Percentiles rank a stretch among this genome's conserved stretches.
Conservation (phyloP, 2,113 vertebrate genomes). For the Phocoena phocoena region DNA sequence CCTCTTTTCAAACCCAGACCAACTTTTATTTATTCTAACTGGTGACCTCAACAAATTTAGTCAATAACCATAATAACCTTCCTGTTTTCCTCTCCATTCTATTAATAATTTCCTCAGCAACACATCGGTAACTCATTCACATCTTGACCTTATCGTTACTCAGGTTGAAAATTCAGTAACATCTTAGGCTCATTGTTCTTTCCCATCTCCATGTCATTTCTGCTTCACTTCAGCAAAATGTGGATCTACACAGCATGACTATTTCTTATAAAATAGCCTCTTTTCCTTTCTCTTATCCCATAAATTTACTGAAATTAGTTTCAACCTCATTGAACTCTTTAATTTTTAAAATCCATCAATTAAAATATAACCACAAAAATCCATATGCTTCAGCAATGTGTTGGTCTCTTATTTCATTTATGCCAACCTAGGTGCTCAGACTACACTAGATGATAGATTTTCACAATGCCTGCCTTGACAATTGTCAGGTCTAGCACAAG, state of each 20-base stretch:
- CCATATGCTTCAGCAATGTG: background rate
- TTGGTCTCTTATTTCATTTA: background rate
- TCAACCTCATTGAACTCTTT: background rate
- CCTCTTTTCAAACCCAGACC: background rate
- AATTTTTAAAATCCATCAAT: background rate
- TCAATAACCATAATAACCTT: background rate
- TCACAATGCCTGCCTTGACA: background rate
- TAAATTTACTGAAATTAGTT: background rate
- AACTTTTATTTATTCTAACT: slow-evolving; percentile 5
- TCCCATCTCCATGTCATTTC: background rate
- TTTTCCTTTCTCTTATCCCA: background rate
- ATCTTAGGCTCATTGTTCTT: background rate
- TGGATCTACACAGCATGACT: background rate
- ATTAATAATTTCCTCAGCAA: background rate
- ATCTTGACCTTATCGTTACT: background rate
- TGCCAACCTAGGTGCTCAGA: background rate
- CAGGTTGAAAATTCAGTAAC: background rate
- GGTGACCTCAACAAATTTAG: background rate
- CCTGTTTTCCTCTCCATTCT: background rate
- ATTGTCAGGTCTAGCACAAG: background rate
- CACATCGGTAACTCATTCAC: background rate
- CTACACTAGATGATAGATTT: background rate
- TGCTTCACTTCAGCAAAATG: background rate
- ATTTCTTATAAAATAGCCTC: background rate
- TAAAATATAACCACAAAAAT: background rate